phyloP scores from a whole-genome alignment of 2,888 invertebrate species.

The Lasioglossum malachurum region DNA sequence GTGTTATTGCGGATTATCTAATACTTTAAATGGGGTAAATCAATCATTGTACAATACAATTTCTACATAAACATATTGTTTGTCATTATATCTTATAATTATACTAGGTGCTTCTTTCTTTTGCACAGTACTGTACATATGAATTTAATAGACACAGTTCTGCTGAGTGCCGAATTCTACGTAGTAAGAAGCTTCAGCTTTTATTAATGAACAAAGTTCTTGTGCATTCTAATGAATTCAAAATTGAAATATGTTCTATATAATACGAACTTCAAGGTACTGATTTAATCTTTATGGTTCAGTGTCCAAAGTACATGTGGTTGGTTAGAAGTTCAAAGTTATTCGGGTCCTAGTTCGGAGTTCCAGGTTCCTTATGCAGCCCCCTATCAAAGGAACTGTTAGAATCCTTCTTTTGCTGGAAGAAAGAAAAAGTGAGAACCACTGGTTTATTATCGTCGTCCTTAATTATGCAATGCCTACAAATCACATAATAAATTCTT shows the following conservation, averaged over 20 bases:
- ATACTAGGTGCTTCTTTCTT: too few relatives aligned
- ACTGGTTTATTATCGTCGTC: background rate
- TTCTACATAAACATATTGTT: too few relatives aligned
- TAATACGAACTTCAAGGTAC: background rate
- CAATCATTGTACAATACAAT: too few relatives aligned
- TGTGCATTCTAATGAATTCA: background rate
- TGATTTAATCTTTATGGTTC: constrained; percentile 6
- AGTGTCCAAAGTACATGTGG: constrained; percentile 1
- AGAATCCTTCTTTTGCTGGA: background rate
- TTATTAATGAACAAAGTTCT: too few relatives aligned
- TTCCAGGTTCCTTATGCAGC: background rate
- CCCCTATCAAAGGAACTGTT: background rate
- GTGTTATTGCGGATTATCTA: too few relatives aligned
- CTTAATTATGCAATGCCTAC: background rate
- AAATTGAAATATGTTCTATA: constrained; percentile 1
- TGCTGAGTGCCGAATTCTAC: background rate
- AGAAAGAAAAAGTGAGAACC: background rate
- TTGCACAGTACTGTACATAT: too few relatives aligned
- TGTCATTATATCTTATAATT: too few relatives aligned
- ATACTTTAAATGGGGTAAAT: too few relatives aligned
- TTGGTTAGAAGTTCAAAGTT: background rate
- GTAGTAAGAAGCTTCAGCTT: background rate
- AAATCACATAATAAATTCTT: too few relatives aligned
- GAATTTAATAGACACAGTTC: background rate
- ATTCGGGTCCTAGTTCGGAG: background rate